Conservation (phyloP, 2,113 vertebrate genomes). For the Hiodon alosoides region DNA sequence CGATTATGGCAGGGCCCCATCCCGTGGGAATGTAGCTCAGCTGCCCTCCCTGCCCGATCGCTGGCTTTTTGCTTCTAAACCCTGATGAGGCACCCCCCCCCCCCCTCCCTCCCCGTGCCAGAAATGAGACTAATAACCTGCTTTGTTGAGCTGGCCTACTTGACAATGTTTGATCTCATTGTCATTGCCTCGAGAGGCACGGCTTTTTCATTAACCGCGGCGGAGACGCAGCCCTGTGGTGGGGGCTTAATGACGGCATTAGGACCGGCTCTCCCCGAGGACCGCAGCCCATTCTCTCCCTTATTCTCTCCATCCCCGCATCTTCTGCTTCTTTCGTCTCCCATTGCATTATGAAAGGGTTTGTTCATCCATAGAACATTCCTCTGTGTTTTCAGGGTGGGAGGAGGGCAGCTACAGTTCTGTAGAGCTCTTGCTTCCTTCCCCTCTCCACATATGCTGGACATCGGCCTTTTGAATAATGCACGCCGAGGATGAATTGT, state of each 20-base stretch:
- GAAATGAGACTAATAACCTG: slow-evolving; percentile 47
- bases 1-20: too few species aligned
- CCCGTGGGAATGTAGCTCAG: too few species aligned
- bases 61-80: too few species aligned
- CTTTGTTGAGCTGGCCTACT: slow-evolving; percentile 56
- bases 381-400: neutral
- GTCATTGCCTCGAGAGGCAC: slow-evolving; percentile 49
- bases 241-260: slow-evolving; percentile 65
- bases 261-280: slow-evolving; percentile 52
- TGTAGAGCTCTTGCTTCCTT: too few species aligned
- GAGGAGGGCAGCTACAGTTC: neutral
- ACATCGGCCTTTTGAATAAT: slow-evolving; percentile 48
- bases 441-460: too few species aligned
- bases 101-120: slow-evolving; percentile 31
- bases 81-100: too few species aligned
- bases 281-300: slow-evolving; percentile 43
- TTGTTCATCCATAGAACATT: neutral
- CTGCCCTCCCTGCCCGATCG: too few species aligned
- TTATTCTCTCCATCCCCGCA: slow-evolving; percentile 31
- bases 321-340: neutral
- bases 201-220: slow-evolving; percentile 21
- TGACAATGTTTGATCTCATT: slow-evolving; percentile 60
- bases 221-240: slow-evolving; percentile 49
- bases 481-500: slow-evolving; percentile 52
- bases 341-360: neutral